phyloP scores from a whole-genome alignment of 2,113 vertebrate genomes.

The Bettongia penicillata region DNA sequence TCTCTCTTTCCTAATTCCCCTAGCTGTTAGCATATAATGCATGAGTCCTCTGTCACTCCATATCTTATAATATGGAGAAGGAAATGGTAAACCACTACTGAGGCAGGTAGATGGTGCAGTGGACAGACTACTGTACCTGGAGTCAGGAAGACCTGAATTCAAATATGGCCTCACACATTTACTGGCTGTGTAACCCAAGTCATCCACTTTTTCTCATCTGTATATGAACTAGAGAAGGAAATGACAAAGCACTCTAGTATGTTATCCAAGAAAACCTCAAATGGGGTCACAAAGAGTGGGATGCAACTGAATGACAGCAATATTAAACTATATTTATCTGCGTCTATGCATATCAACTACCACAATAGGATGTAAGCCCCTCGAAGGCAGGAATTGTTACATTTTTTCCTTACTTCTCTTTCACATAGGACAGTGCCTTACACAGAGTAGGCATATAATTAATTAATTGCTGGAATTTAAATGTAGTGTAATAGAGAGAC shows the following conservation, averaged over 20 bases:
- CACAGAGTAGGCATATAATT: background rate
- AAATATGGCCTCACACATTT: no score
- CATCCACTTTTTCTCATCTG: no score
- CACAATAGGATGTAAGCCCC: background rate
- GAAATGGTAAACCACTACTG: background rate
- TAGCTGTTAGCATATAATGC: background rate
- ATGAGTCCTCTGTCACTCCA: background rate
- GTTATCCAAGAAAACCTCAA: background rate
- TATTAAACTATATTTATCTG: background rate
- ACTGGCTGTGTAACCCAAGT: no score
- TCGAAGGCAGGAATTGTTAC: background rate
- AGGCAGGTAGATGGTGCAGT: no score
- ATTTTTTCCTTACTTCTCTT: background rate
- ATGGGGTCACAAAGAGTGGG: background rate
- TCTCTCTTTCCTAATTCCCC: background rate
- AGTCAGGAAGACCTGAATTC: no score
- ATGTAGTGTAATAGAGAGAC: background rate
- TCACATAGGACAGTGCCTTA: background rate
- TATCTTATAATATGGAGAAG: background rate
- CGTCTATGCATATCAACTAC: background rate
- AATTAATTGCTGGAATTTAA: background rate
- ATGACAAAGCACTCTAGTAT: background rate
- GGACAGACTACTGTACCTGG: no score
- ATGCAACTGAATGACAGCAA: background rate
- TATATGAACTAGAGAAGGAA: no score